Conservation (phyloP, 2,797 vertebrate species). For the Arremon aurantiirostris region DNA sequence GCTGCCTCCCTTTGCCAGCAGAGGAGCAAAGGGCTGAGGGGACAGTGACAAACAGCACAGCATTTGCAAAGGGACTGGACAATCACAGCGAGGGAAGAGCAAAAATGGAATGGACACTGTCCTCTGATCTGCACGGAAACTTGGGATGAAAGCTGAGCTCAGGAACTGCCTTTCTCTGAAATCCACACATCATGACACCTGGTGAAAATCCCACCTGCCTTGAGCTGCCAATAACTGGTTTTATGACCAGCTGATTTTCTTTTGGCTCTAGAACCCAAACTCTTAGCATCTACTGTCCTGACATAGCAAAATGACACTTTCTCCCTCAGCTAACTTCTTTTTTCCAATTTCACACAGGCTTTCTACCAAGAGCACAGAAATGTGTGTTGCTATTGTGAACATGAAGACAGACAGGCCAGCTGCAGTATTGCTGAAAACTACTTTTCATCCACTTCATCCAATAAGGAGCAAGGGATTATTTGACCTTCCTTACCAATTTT, state of each 20-base stretch:
- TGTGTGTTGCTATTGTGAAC: background rate
- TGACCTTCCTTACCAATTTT: background rate
- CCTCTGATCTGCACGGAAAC: background rate
- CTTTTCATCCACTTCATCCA: background rate
- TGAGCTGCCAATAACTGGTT: background rate
- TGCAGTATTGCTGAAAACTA: background rate
- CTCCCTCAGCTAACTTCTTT: background rate
- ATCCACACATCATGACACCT: background rate
- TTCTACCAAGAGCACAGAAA: background rate
- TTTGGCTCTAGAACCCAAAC: background rate
- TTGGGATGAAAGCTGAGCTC: background rate
- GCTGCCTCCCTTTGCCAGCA: background rate
- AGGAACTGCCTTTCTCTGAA: background rate
- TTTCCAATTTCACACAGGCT: background rate
- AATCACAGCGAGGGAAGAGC: rapidly evolving
- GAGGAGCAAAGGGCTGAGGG: background rate
- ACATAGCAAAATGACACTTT: background rate
- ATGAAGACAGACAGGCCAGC: conserved; percentile 15
- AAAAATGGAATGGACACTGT: background rate
- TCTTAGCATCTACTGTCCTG: background rate
- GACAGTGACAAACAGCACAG: background rate
- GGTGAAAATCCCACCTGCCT: background rate
- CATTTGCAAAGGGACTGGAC: background rate
- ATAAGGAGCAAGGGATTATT: background rate
- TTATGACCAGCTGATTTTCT: background rate